Conservation (phyloP, 2,888 invertebrate species). For the Microchrysa polita region DNA sequence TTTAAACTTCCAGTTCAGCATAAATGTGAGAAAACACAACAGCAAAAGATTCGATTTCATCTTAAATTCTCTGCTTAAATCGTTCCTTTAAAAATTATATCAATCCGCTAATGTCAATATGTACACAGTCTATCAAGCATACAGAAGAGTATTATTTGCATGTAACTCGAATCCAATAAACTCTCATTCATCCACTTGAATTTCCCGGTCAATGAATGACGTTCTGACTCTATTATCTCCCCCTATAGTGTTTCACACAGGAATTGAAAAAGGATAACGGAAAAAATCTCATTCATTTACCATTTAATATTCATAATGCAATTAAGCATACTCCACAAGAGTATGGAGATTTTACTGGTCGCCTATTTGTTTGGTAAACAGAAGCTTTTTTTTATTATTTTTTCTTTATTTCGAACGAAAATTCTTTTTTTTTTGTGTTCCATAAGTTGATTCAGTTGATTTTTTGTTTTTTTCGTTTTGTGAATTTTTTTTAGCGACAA, state of each 20-base stretch:
- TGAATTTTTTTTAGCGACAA: too few species aligned
- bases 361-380: slow-evolving; percentile 41
- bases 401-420: too few species aligned
- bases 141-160: slow-evolving; percentile 28
- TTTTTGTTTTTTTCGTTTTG: too few species aligned
- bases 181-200: slow-evolving; percentile 37
- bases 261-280: slow-evolving; percentile 8
- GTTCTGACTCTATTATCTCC: neutral
- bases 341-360: neutral
- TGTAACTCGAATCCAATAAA: slow-evolving; percentile 42
- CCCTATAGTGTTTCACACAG: neutral
- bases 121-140: slow-evolving; percentile 19
- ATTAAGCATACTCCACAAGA: slow-evolving; percentile 26
- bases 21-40: too few species aligned
- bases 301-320: slow-evolving; percentile 43
- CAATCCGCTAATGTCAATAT: slow-evolving; percentile 31
- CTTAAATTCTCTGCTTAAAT: too few species aligned
- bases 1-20: too few species aligned
- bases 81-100: slow-evolving; percentile 13
- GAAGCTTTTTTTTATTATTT: slow-evolving; percentile 25
- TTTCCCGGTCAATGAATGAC: slow-evolving; percentile 26
- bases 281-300: slow-evolving; percentile 28
- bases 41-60: too few species aligned
- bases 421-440: too few species aligned
- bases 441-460: too few species aligned